Conservation (phyloP, 2,888 invertebrate species). For the Drosophila stalkeri region DNA sequence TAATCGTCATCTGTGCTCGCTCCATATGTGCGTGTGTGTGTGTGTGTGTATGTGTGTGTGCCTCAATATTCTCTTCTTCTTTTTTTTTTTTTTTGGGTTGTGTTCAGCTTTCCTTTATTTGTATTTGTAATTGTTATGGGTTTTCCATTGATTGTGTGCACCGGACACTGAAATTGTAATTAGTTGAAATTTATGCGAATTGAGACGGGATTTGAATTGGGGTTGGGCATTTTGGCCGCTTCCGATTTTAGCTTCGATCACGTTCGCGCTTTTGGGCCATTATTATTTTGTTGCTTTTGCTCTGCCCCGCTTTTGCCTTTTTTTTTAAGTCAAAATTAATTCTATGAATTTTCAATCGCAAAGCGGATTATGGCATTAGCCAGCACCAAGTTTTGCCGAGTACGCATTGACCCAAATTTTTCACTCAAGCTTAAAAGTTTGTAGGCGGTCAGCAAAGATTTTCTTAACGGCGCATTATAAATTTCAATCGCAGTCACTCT, state of each 20-base stretch:
- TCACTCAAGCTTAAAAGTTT: constrained; percentile 5
- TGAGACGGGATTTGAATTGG: constrained; percentile 18
- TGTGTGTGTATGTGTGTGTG: constrained; percentile 18
- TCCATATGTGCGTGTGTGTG: constrained; percentile 13
- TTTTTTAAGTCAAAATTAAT: constrained; percentile 46
- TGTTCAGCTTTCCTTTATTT: constrained; percentile 50
- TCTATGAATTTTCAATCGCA: constrained; percentile 69
- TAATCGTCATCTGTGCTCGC: constrained; percentile 72
- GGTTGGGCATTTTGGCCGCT: constrained; percentile 21
- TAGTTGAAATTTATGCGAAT: constrained; percentile 76
- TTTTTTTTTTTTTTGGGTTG: constrained; percentile 14
- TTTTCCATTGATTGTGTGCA: constrained; percentile 63
- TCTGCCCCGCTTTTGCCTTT: background rate
- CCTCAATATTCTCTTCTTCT: constrained; percentile 14
- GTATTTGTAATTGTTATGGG: constrained; percentile 75
- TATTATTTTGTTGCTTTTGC: constrained; percentile 51
- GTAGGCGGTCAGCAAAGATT: constrained; percentile 44
- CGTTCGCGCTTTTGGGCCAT: constrained; percentile 56
- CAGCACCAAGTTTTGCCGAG: constrained; percentile 42
- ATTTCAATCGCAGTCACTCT: constrained; percentile 16
- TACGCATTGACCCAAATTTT: constrained; percentile 20
- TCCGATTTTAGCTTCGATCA: constrained; percentile 64
- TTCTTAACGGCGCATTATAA: constrained; percentile 33
- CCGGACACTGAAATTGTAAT: constrained; percentile 78
- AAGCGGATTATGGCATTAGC: constrained; percentile 73